phyloP scores from a whole-genome alignment of 2,797 vertebrate genomes.

The Chaunax sp. region DNA sequence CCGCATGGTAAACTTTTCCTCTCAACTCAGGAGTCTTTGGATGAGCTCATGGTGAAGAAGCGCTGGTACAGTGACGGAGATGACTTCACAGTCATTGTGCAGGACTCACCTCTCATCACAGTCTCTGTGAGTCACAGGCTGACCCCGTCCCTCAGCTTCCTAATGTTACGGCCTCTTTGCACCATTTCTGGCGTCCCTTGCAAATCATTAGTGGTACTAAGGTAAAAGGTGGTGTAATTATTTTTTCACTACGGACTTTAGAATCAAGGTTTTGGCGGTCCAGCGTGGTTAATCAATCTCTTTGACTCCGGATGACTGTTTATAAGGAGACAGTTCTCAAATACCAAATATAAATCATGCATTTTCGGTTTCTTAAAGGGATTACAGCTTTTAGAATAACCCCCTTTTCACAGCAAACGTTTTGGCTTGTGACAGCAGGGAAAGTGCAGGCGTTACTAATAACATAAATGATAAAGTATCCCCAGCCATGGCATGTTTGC shows the following conservation, averaged over 20 bases:
- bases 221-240: background rate
- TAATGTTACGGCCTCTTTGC: background rate
- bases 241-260: background rate
- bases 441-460: too few relatives aligned
- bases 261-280: background rate
- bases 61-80: conserved; percentile 66
- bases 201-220: background rate
- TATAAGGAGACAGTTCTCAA: too few relatives aligned
- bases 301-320: background rate
- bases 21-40: conserved; percentile 67
- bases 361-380: too few relatives aligned
- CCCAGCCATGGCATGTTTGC: too few relatives aligned
- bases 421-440: too few relatives aligned
- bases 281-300: background rate
- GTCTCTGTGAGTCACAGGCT: conserved; percentile 61
- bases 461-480: too few relatives aligned
- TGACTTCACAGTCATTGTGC: conserved; percentile 76
- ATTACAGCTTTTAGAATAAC: too few relatives aligned
- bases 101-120: conserved; percentile 61
- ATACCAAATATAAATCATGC: background rate
- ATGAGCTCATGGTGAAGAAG: conserved; percentile 60
- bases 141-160: background rate
- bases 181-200: conserved; percentile 10
- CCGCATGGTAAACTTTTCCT: background rate
- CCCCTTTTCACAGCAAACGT: too few relatives aligned